Conservation (phyloP, 1,140 invertebrate species). For the Potamilus streckersoni region DNA sequence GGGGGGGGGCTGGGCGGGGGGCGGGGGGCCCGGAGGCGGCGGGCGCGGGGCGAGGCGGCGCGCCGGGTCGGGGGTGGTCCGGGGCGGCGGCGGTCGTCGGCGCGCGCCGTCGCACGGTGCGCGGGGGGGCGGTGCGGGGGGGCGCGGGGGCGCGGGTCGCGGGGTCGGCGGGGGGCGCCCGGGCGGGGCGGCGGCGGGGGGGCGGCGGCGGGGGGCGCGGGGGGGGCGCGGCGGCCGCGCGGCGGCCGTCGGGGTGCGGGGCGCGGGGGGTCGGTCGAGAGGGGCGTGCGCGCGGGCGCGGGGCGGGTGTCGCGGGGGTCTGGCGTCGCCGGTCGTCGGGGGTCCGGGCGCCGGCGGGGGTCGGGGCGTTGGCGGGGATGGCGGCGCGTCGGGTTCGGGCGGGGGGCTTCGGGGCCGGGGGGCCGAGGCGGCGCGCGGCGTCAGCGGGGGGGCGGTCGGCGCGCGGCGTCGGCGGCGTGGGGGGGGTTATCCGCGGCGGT, state of each 20-base stretch:
- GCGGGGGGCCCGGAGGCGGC: not conserved
- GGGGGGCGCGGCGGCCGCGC: not conserved
- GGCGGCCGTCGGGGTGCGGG: not conserved
- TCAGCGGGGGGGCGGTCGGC: not conserved
- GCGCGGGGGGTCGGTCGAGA: not conserved
- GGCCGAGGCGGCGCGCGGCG: not conserved
- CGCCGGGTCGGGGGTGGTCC: not conserved
- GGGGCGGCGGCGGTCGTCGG: not conserved
- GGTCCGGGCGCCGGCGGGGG: not conserved
- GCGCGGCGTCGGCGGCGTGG: no score
- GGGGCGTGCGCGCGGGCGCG: not conserved
- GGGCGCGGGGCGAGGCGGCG: not conserved
- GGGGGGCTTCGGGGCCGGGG: not conserved
- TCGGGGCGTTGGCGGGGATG: not conserved
- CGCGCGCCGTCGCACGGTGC: not conserved
- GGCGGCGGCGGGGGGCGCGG: not conserved
- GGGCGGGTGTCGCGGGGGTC: not conserved
- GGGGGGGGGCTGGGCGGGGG: no score
- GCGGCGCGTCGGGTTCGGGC: not conserved
- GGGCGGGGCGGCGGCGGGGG: not conserved
- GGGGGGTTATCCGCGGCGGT: not conserved
- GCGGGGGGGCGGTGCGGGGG: not conserved
- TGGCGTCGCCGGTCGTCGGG: not conserved
- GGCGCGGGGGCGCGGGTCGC: not conserved
- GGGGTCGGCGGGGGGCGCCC: not conserved